These are phyloP conservation scores for Ariopsis seemanni DNA, from an alignment of 2,113 vertebrate genomes.

Conservation along the genomic window DNA sequence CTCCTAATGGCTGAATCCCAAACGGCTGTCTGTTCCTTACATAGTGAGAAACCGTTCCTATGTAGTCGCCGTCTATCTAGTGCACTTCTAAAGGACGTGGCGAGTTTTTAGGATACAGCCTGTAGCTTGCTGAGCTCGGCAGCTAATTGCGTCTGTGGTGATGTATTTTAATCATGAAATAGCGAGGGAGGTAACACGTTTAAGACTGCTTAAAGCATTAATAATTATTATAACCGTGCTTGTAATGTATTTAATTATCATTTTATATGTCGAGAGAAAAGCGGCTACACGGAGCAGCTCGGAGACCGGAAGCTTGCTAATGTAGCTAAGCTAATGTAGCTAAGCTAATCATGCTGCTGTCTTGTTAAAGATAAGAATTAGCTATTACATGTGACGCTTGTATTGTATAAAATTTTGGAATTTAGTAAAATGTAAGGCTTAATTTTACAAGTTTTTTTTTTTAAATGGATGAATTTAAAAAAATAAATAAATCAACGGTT, in stretches of 20 bases:
- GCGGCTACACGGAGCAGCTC: not conserved
- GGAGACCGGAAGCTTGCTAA: not conserved
- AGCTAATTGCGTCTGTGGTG: not conserved
- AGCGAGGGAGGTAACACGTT: not conserved
- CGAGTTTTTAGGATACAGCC: not conserved
- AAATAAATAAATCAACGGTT: no score
- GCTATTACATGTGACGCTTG: no score
- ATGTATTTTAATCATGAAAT: not conserved
- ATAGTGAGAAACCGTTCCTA: not conserved
- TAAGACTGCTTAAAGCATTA: not conserved
- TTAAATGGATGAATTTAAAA: no score
- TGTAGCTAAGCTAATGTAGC: not conserved
- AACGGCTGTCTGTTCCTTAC: not conserved
- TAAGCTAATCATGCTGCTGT: not conserved
- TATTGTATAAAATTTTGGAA: not conserved
- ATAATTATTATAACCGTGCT: rapidly evolving
- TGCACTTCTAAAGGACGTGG: not conserved
- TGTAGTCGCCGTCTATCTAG: not conserved
- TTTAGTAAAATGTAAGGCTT: not conserved
- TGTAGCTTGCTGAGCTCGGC: not conserved
- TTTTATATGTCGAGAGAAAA: not conserved
- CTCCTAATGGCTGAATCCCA: not conserved
- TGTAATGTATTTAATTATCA: not conserved
- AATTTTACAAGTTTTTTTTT: not conserved
- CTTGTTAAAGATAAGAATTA: not conserved